Percentiles rank a stretch among this genome's conserved stretches.
Evolutionary conservation across 1,140 invertebrate genomes (phyloP).

Genomic region (Drosophila novamexicana): DNA sequence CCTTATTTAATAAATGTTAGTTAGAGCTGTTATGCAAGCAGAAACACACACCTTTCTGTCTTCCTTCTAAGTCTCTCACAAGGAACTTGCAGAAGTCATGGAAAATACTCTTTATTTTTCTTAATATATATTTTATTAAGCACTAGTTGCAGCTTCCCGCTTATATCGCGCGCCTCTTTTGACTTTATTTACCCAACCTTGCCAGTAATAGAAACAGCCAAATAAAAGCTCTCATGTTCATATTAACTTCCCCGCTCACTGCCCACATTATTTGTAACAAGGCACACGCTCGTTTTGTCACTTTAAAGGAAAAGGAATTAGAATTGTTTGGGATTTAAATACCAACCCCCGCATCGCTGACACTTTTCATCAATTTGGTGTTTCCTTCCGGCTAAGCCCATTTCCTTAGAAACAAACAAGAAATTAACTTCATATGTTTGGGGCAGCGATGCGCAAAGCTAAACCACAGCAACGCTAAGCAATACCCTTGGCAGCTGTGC

Average conservation of each 20-base stretch:
- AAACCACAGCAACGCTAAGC: constrained; percentile 35
- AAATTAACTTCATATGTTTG: constrained; percentile 76
- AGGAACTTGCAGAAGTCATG: too few species aligned
- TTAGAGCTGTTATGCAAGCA: too few species aligned
- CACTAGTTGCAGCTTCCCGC: too few species aligned
- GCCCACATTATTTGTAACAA: not conserved
- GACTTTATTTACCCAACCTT: too few species aligned
- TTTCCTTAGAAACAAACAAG: constrained; percentile 67
- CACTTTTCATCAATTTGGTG: constrained; percentile 30
- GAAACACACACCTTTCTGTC: too few species aligned
- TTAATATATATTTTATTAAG: too few species aligned
- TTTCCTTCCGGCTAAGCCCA: constrained; percentile 44
- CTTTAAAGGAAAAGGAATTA: constrained; percentile 1
- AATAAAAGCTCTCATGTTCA: too few species aligned
- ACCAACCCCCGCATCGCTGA: not conserved
- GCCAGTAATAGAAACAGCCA: too few species aligned
- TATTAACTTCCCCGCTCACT: not conserved
- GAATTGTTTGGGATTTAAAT: constrained; percentile 19
- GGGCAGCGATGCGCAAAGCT: constrained; percentile 37
- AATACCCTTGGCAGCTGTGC: not conserved
- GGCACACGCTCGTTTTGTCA: not conserved
- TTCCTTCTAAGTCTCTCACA: too few species aligned
- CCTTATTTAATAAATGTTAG: too few species aligned
- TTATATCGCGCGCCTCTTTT: too few species aligned
- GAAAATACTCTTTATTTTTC: too few species aligned